Conservation (phyloP, 23 tunicate species). For the Styela clava region DNA sequence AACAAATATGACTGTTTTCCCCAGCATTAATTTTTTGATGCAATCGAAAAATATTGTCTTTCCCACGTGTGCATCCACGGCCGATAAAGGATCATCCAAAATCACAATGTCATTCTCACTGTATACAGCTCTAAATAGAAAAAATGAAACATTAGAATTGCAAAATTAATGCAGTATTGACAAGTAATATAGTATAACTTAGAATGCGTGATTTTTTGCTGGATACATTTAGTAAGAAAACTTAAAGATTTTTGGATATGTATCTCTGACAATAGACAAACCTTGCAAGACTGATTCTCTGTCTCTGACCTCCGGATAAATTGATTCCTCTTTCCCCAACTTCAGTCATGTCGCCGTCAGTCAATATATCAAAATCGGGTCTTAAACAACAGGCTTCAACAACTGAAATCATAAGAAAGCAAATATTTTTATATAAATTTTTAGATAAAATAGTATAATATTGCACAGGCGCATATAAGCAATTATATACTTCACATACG, state of each 20-base stretch:
- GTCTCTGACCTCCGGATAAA: conserved; percentile 98
- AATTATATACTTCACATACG: no score
- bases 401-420: conserved; percentile 43
- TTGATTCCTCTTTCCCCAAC: conserved; percentile 97
- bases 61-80: conserved; percentile 99
- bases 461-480: no score
- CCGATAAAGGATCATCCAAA: conserved; percentile 94
- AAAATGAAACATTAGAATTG: no score
- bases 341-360: conserved; percentile 90
- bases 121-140: conserved; percentile 85
- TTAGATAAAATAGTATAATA: no score
- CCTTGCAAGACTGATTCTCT: conserved; percentile 94
- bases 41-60: conserved; percentile 93
- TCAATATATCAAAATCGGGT: conserved; percentile 82
- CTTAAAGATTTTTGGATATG: no score
- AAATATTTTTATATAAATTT: background rate
- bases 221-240: no score
- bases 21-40: conserved; percentile 63
- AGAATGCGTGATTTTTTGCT: no score
- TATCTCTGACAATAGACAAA: no score
- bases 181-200: no score
- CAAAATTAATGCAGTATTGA: no score
- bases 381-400: conserved; percentile 69
- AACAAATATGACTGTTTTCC: conserved; percentile 78
- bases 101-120: conserved; percentile 75